Base-by-base conservation (phyloP, 1,140 invertebrate genomes). In the Leguminivora glycinivorella region DNA sequence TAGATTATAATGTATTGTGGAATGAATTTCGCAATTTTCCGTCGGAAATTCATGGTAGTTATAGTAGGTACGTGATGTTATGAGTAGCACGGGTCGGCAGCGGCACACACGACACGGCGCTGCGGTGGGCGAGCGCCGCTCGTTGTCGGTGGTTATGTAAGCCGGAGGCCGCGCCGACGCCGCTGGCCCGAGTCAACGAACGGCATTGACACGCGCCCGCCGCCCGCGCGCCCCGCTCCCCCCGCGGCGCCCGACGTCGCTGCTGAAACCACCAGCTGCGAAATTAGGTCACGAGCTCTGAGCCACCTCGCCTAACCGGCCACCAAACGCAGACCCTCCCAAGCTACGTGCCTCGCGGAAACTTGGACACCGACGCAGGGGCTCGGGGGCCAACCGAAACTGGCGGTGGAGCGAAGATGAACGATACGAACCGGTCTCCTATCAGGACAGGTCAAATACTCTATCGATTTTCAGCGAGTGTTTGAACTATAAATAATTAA, bases 131-230 rank as follows among this genome's bases (percentile, higher is more conserved):
- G 58, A 63, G 58, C 58, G 56, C 24, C 83, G 80, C 78, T 88
- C 79, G 86, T 90, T 89, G 89, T 89, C 83, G 89, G 71, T 89
- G 84, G 86, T 91, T 91, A 90, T 90, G 88, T 90, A 90, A 91
- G 89, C 83, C 82, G 82, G 89, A 89, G 87, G 88, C 87, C 87
- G 85, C 88, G 83, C 79, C 85, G 87, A 81, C 85, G 84, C 79
- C 79, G 83, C 80, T 83, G 86, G 79, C 84, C 68, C 82, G 87
- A 90, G 89, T 91, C 89, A 91, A 91, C 85, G 89, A 87, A 87
- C 89, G 89, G 87, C 89, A 91, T 91, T 91, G 89, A 90, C 89
- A 91, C 83, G 88, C 80, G 75, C 74, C 84, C 78, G 79, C 76
- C 77, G 70, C 75, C 75, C 74, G 69, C 80, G 34, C 73, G 69